A percentile compares a stretch with the other conserved stretches of the same genome.
Evolutionary conservation across 1,140 invertebrate genomes (phyloP).

Genomic region (Drosophila miranda): DNA sequence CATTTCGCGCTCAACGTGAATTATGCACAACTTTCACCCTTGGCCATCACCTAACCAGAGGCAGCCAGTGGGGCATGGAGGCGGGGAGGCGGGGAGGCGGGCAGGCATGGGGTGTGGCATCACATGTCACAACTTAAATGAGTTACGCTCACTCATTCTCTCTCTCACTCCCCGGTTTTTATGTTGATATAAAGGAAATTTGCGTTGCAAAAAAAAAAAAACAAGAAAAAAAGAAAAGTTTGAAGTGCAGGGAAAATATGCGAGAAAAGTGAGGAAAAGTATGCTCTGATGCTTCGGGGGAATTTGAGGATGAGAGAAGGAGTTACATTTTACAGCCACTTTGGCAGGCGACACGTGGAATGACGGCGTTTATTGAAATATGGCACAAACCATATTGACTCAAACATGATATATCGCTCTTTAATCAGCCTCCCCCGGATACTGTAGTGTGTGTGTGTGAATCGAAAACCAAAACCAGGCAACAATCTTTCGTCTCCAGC

Average conservation of each 20-base stretch:
- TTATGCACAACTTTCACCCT: slow-evolving; percentile 72
- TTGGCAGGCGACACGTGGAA: slow-evolving; percentile 52
- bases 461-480: slow-evolving; percentile 2
- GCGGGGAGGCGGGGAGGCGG: not conserved
- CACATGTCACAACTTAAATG: slow-evolving; percentile 67
- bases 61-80: slow-evolving; percentile 20
- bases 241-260: slow-evolving; percentile 48
- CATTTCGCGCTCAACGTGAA: slow-evolving; percentile 63
- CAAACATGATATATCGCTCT: slow-evolving; percentile 37
- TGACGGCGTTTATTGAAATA: slow-evolving; percentile 60
- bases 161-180: slow-evolving; percentile 14
- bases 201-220: slow-evolving; percentile 33
- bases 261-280: slow-evolving; percentile 19
- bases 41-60: slow-evolving; percentile 59
- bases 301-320: not conserved
- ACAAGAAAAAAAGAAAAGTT: slow-evolving; percentile 18
- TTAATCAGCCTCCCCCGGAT: slow-evolving; percentile 22
- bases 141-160: slow-evolving; percentile 36
- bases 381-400: slow-evolving; percentile 40
- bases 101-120: slow-evolving; percentile 9
- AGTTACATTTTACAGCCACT: slow-evolving; percentile 63
- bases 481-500: slow-evolving; percentile 6
- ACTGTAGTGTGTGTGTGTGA: not conserved
- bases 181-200: slow-evolving; percentile 33
- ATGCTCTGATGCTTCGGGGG: not conserved